These are phyloP conservation scores for Vimba vimba DNA, from an alignment of 2,113 vertebrate species.

Conservation along the genomic window DNA sequence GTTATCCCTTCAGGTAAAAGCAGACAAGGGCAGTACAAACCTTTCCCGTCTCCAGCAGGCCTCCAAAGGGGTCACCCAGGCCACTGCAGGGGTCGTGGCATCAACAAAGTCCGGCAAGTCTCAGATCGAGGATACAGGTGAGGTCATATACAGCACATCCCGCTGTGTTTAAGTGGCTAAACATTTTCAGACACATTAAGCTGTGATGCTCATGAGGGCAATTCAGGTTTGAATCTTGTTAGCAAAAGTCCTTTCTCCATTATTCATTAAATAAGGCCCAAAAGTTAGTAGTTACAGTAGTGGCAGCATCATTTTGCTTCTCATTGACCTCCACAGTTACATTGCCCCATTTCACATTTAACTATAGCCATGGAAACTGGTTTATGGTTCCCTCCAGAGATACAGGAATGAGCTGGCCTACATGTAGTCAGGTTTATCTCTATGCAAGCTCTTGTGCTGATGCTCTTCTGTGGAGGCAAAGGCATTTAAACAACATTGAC, in stretches of 20 bases:
- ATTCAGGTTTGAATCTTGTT: background rate
- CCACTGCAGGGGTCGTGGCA: constrained; percentile 88
- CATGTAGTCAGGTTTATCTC: background rate
- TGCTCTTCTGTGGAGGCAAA: background rate
- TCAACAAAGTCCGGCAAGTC: constrained; percentile 92
- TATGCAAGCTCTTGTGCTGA: background rate
- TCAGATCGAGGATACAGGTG: constrained; percentile 93
- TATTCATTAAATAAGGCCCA: background rate
- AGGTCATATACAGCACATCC: constrained; percentile 28
- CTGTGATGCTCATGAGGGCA: background rate
- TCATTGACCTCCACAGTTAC: constrained; percentile 18
- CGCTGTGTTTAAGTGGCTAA: background rate
- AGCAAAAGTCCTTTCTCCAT: background rate
- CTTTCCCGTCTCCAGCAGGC: constrained; percentile 87
- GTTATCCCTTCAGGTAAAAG: constrained; percentile 84
- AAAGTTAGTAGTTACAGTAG: background rate
- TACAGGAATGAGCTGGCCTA: background rate
- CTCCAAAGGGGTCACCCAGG: constrained; percentile 89
- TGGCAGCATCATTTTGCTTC: background rate
- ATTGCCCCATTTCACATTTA: constrained; percentile 29
- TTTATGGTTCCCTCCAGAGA: constrained; percentile 35
- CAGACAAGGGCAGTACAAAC: constrained; percentile 91
- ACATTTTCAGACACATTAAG: background rate
- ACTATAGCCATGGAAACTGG: background rate
- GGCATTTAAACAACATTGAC: constrained; percentile 18